Base-by-base conservation (phyloP, 2,797 vertebrate species). In the Epinephelus malabaricus region DNA sequence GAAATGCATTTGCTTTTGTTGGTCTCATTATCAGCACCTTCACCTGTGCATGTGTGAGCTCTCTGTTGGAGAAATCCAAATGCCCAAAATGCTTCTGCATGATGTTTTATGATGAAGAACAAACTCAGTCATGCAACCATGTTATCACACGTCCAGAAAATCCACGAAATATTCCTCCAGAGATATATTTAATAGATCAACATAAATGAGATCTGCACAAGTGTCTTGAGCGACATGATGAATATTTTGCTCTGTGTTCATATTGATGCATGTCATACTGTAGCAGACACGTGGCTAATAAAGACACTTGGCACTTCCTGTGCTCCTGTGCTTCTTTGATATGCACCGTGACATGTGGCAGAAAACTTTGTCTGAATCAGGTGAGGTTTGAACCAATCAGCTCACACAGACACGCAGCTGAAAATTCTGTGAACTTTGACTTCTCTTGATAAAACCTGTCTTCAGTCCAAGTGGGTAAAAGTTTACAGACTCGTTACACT, bases 351-450 rank as follows among this genome's bases (percentile, higher is more conserved):
- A 95, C 91, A 87, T 89, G 40, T 43, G 94, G 81, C 79, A 86
- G 78, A 38, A 93, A 92, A 89, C 94, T 93, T 94, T 92, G 92
- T 47, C 88, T 87, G 60, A 74, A 91, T 95, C 93, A 93, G 91
- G 92, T 15, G 94, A 95, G 86, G 70, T 73, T 62, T 89, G 63
- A 63, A 55, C 89, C 92, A 90, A 91, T 92, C 90, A 81, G 80
- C 54, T 46, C 25, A 15, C 47, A 18, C 49, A 25, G 88, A 94
- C 94, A 94, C 92, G 92, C 90, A 71, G 86, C 74, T 6, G 69
- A 84, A 53, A 61, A 53, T 14, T 19, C 0, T 5, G 18, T 92
- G 94, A 94, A 91, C 94, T 95, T 95, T 94, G 94, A 73, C 87
- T 77, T 72, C 59, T 79, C 27, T 73, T 88, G 91, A 92, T 92